Percentiles rank a stretch among this genome's conserved stretches.
Conservation (phyloP, 2,113 vertebrate species). For the Hiodon alosoides region DNA sequence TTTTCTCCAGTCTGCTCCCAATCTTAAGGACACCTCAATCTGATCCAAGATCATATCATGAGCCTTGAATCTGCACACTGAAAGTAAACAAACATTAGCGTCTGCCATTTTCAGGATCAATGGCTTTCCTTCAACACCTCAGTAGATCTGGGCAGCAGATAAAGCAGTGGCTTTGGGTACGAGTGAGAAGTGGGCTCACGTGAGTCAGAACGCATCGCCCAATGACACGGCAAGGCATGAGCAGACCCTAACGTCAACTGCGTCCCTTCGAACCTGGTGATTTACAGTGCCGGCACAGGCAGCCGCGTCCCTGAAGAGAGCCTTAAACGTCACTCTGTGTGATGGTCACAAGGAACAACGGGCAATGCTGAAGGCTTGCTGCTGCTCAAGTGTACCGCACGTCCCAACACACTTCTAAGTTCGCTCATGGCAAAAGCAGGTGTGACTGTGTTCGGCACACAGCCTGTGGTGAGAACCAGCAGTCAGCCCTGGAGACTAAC, state of each 20-base stretch:
- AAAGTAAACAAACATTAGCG: constrained; percentile 17
- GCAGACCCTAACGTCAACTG: not conserved
- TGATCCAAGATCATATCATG: not conserved
- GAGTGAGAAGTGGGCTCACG: not conserved
- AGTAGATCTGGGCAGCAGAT: constrained; percentile 8
- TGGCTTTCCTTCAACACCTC: constrained; percentile 16
- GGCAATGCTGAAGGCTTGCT: too few relatives aligned
- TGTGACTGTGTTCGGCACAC: too few relatives aligned
- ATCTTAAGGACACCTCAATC: not conserved
- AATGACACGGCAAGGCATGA: not conserved
- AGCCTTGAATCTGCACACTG: not conserved
- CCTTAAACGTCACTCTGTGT: too few relatives aligned
- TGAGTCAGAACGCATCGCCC: not conserved
- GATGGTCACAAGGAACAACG: too few relatives aligned
- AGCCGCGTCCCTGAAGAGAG: too few relatives aligned
- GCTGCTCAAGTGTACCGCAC: too few relatives aligned
- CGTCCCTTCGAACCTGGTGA: not conserved
- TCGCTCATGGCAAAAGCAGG: too few relatives aligned
- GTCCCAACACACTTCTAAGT: too few relatives aligned
- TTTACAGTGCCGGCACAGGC: too few relatives aligned
- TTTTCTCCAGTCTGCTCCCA: too few relatives aligned
- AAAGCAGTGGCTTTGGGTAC: not conserved
- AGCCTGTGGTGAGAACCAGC: too few relatives aligned
- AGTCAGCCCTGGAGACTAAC: too few relatives aligned
- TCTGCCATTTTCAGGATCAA: constrained; percentile 22